Evolutionary conservation across 2,797 vertebrate genomes (phyloP).

Genomic region (Sebastolobus altivelis): DNA sequence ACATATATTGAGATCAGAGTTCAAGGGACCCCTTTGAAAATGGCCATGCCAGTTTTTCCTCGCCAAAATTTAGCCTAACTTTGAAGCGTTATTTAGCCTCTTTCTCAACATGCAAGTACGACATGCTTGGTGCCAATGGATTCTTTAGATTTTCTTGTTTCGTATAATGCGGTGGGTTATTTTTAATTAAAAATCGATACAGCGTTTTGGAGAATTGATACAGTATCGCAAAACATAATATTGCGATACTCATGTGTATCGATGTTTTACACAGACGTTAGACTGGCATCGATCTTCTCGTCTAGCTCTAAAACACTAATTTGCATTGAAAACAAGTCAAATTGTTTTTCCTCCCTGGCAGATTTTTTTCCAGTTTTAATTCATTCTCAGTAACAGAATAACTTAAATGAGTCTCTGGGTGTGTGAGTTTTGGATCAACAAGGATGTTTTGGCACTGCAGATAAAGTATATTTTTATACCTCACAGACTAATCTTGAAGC

Average conservation of each 20-base stretch:
- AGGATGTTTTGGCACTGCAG: constrained; percentile 9
- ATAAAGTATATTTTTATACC: constrained; percentile 33
- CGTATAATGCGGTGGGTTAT: rapidly evolving
- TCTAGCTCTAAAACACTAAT: background rate
- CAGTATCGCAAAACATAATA: no score
- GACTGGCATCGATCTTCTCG: background rate
- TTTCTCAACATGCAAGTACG: no score
- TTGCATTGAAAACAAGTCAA: background rate
- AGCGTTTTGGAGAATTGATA: no score
- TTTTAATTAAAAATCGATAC: no score
- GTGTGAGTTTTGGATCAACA: background rate
- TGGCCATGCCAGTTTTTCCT: no score
- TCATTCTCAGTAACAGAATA: background rate
- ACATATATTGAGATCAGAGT: no score
- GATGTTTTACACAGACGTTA: background rate
- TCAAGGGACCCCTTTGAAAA: no score
- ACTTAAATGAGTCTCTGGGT: background rate
- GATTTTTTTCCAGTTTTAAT: background rate
- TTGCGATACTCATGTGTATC: no score
- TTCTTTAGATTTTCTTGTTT: no score
- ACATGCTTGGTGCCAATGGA: no score
- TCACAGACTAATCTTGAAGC: constrained; percentile 6
- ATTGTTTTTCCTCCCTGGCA: background rate
- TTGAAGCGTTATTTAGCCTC: no score
- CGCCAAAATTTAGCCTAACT: no score